Conservation (phyloP, 2,113 vertebrate species). For the Cervus canadensis region DNA sequence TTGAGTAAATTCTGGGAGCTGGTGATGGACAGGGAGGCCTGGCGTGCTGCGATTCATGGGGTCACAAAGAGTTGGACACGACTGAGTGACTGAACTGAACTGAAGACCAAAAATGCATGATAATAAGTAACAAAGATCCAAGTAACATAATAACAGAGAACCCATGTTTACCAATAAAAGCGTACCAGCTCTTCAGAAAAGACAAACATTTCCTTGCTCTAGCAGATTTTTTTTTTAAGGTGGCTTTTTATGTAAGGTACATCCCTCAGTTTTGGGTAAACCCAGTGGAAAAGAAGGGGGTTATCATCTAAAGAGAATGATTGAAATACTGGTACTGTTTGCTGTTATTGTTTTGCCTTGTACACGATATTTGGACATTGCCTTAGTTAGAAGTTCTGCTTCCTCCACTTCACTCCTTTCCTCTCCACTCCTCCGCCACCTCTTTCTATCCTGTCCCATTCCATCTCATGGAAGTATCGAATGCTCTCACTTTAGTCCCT, state of each 20-base stretch:
- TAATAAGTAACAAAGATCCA: not conserved
- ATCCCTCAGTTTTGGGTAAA: not conserved
- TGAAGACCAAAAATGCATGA: not conserved
- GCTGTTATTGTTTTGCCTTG: not conserved
- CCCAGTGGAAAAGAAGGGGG: not conserved
- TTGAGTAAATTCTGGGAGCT: no score
- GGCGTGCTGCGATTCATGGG: no score
- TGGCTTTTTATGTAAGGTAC: not conserved
- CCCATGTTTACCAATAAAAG: not conserved
- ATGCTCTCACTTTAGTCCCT: not conserved
- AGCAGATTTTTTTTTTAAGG: not conserved
- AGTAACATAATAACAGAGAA: not conserved
- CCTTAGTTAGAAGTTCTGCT: not conserved
- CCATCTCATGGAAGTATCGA: not conserved
- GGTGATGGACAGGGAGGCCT: no score
- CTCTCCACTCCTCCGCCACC: not conserved
- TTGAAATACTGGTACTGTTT: not conserved
- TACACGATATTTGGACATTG: not conserved
- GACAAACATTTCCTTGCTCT: not conserved
- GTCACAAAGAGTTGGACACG: accelerated
- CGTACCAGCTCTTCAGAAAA: not conserved
- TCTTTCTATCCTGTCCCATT: not conserved
- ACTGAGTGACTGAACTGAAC: no score
- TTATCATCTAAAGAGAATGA: not conserved
- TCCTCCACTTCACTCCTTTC: not conserved